Conservation (phyloP, 37 sponge, comb jelly and placozoan genomes). For the Theonella swinhoei region DNA sequence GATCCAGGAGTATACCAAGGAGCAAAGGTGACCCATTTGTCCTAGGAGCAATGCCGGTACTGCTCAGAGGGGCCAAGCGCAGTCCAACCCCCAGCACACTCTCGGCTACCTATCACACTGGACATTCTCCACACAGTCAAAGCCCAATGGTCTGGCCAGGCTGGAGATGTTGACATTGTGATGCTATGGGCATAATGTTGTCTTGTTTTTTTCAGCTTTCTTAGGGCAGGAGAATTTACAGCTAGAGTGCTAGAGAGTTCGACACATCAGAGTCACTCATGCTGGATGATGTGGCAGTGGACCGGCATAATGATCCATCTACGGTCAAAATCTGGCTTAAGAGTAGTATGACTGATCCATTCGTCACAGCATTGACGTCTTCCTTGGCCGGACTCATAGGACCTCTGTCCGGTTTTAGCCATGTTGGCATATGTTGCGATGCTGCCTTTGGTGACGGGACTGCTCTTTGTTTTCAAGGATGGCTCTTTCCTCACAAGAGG, state of each 20-base stretch:
- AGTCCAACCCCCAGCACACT: neutral
- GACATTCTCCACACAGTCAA: neutral
- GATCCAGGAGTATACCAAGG: slow-evolving; percentile 1
- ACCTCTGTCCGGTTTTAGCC: slow-evolving; percentile 23
- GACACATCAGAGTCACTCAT: slow-evolving; percentile 17
- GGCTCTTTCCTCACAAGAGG: slow-evolving; percentile 22
- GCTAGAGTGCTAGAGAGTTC: neutral
- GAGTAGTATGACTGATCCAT: slow-evolving; percentile 40
- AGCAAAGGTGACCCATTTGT: slow-evolving; percentile 11
- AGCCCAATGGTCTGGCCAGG: neutral
- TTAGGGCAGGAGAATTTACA: slow-evolving; percentile 9
- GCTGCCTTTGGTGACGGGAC: neutral
- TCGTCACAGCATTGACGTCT: slow-evolving; percentile 7
- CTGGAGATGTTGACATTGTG: neutral
- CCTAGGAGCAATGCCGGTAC: neutral
- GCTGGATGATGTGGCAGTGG: slow-evolving; percentile 13
- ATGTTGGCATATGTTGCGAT: slow-evolving; percentile 12
- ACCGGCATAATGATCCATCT: neutral
- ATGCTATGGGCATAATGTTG: slow-evolving; percentile 49
- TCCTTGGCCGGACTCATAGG: slow-evolving; percentile 3
- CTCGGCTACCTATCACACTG: slow-evolving; percentile 10
- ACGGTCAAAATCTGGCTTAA: slow-evolving; percentile 21
- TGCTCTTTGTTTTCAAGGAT: slow-evolving; percentile 26
- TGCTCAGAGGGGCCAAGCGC: slow-evolving; percentile 20
- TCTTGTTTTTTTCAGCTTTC: slow-evolving; percentile 15